phyloP scores from a whole-genome alignment of 2,888 invertebrate species.

The Troides oblongomaculatus region DNA sequence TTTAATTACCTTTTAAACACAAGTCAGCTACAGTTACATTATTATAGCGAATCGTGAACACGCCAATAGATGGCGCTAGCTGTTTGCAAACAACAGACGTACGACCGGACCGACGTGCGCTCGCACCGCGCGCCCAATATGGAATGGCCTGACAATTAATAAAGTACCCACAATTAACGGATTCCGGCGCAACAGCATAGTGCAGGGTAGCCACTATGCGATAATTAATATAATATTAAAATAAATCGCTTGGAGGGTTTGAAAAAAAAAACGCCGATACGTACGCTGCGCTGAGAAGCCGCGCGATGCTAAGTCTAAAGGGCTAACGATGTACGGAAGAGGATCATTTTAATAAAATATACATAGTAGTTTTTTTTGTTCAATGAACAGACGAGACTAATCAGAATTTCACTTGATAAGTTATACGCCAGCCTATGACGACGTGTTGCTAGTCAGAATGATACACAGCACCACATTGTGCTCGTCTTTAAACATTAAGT shows the following conservation, averaged over 20 bases:
- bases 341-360: slow-evolving; percentile 14
- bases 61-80: neutral
- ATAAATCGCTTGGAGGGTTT: slow-evolving; percentile 45
- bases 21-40: neutral
- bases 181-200: slow-evolving; percentile 6
- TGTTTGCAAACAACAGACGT: neutral
- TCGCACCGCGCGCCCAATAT: neutral
- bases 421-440: no score
- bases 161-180: slow-evolving; percentile 1
- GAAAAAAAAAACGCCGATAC: slow-evolving; percentile 39
- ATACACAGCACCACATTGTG: no score
- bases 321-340: slow-evolving; percentile 32
- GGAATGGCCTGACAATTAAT: slow-evolving; percentile 17
- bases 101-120: neutral
- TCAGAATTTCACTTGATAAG: no score
- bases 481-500: no score
- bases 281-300: slow-evolving; percentile 33
- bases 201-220: slow-evolving; percentile 34
- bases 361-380: neutral
- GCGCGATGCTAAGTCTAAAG: slow-evolving; percentile 23
- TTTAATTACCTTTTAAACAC: neutral
- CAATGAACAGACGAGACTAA: neutral
- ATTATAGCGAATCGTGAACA: neutral
- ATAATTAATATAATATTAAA: slow-evolving; percentile 61
- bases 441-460: no score